phyloP scores from a whole-genome alignment of 1,140 invertebrate genomes.

The Drosophila suzukii region DNA sequence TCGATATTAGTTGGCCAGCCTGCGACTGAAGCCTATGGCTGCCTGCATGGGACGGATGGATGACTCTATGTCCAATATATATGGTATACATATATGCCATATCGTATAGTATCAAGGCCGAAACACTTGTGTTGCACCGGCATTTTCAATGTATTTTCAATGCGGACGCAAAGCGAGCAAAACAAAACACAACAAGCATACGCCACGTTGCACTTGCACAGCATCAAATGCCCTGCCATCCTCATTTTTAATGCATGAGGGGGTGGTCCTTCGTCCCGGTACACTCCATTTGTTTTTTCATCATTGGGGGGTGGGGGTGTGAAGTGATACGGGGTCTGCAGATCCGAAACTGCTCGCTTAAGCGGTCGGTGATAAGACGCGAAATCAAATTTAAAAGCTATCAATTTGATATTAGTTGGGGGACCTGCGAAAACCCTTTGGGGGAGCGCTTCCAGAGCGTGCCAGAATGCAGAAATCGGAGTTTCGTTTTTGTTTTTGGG shows the following conservation, averaged over 20 bases:
- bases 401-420: slow-evolving; percentile 81
- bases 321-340: background rate
- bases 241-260: slow-evolving; percentile 72
- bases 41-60: slow-evolving; percentile 15
- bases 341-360: slow-evolving; percentile 54
- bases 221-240: slow-evolving; percentile 62
- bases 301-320: background rate
- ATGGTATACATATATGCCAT: background rate
- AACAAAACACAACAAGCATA: slow-evolving; percentile 52
- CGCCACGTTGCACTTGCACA: slow-evolving; percentile 55
- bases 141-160: slow-evolving; percentile 51
- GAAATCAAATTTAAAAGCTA: slow-evolving; percentile 83
- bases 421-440: slow-evolving; percentile 53
- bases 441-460: slow-evolving; percentile 56
- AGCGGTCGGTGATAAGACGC: slow-evolving; percentile 77
- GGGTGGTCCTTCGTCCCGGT: background rate
- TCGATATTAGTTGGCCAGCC: slow-evolving; percentile 54
- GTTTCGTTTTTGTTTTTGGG: slow-evolving; percentile 7
- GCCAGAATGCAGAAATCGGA: slow-evolving; percentile 57
- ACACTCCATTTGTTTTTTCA: slow-evolving; percentile 58
- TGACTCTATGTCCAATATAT: slow-evolving; percentile 37
- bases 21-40: slow-evolving; percentile 29
- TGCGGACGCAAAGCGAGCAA: slow-evolving; percentile 29
- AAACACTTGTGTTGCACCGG: slow-evolving; percentile 34
- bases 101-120: slow-evolving; percentile 18